Conservation (phyloP, 30 jellyfish, hydroid and myxozoan genomes). For the Haliclystus octoradiatus region DNA sequence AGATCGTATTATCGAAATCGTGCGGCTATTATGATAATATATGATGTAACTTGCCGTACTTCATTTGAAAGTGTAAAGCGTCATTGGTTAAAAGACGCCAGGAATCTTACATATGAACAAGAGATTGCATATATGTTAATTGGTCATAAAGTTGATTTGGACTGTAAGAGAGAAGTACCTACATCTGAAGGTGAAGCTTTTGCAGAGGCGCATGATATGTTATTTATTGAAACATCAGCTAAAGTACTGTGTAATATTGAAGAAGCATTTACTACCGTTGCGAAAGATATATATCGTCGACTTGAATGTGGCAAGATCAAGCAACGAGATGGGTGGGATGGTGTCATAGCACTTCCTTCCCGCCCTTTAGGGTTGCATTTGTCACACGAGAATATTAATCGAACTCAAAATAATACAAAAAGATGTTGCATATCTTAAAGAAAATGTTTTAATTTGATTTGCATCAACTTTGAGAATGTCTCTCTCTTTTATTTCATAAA, state of each 20-base stretch:
- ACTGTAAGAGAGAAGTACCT: constrained; percentile 79
- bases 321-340: constrained; percentile 97
- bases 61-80: constrained; percentile 88
- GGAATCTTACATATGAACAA: constrained; percentile 77
- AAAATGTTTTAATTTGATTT: too few species aligned
- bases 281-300: constrained; percentile 67
- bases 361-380: constrained; percentile 69
- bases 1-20: constrained; percentile 89
- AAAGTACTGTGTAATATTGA: constrained; percentile 81
- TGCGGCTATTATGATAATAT: constrained; percentile 85
- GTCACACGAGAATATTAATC: constrained; percentile 51
- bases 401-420: constrained; percentile 5
- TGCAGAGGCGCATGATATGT: constrained; percentile 90
- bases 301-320: constrained; percentile 69
- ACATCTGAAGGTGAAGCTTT: constrained; percentile 99
- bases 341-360: constrained; percentile 78
- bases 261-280: constrained; percentile 59
- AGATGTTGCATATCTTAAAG: constrained; percentile 16
- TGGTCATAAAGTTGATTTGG: constrained; percentile 92
- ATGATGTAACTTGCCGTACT: constrained; percentile 80
- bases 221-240: constrained; percentile 94
- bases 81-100: constrained; percentile 93
- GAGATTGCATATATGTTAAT: constrained; percentile 62
- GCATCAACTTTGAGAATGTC: too few species aligned
- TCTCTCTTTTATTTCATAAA: too few species aligned